A percentile compares a stretch with the other conserved stretches of the same genome.
Evolutionary conservation across 1,140 invertebrate species (phyloP).

Genomic region (Plutomurus gul): DNA sequence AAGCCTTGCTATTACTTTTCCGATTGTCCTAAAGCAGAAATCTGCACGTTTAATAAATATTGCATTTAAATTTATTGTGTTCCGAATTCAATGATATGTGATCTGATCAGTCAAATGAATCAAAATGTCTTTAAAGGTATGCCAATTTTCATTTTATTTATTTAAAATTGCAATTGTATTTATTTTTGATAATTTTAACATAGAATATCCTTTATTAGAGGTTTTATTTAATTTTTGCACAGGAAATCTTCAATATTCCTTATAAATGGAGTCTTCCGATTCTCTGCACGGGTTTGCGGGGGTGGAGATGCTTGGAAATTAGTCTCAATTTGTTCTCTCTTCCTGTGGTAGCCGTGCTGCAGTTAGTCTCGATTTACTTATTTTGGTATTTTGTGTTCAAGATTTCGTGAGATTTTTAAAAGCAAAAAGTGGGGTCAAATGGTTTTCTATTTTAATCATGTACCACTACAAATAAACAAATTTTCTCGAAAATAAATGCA

Average conservation of each 20-base stretch:
- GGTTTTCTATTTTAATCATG: too few relatives aligned
- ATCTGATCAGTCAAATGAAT: not conserved
- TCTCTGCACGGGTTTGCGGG: too few relatives aligned
- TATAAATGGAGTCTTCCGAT: too few relatives aligned
- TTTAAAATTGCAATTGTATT: not conserved
- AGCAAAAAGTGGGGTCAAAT: too few relatives aligned
- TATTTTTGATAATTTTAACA: not conserved
- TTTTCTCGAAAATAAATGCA: too few relatives aligned
- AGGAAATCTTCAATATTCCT: not conserved
- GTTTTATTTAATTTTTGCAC: not conserved
- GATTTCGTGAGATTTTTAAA: not conserved
- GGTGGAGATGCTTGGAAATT: not conserved
- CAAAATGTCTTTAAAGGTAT: not conserved
- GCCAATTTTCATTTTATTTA: not conserved
- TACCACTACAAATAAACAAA: too few relatives aligned
- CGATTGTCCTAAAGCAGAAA: not conserved
- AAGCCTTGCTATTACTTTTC: not conserved
- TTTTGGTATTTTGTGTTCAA: not conserved
- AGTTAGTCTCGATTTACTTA: not conserved
- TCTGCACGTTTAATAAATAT: conserved; percentile 14
- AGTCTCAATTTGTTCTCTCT: not conserved
- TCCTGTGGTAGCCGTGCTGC: not conserved
- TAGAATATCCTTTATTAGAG: not conserved
- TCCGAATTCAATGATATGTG: not conserved
- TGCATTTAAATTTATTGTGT: not conserved